A percentile compares a stretch with the other conserved stretches of the same genome.
These are phyloP conservation scores for Sisyra terminalis DNA, from an alignment of 2,888 invertebrate genomes.

Conservation along the genomic window DNA sequence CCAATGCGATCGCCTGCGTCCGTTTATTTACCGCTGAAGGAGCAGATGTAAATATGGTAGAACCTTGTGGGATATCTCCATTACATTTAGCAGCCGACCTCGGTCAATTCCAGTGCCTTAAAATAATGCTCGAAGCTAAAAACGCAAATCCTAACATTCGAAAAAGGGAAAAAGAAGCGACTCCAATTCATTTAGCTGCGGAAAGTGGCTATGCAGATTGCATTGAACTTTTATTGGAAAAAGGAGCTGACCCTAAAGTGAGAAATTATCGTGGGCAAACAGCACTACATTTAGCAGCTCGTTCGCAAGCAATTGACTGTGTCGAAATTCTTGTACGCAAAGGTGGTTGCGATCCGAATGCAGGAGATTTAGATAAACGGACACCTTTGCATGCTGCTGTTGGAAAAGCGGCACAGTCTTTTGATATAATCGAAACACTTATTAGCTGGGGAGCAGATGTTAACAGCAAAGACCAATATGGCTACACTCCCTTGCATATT, in stretches of 20 bases:
- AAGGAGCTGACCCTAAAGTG: slow-evolving; percentile 57
- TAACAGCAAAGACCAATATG: slow-evolving; percentile 70
- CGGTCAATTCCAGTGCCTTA: slow-evolving; percentile 57
- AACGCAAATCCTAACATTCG: slow-evolving; percentile 52
- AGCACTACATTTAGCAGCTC: slow-evolving; percentile 69
- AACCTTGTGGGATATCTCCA: slow-evolving; percentile 60
- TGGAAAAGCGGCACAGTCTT: slow-evolving; percentile 65
- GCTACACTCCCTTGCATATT: slow-evolving; percentile 70
- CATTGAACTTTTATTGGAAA: slow-evolving; percentile 52
- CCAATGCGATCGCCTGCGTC: slow-evolving; percentile 68
- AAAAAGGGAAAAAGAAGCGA: slow-evolving; percentile 58
- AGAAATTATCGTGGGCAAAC: slow-evolving; percentile 69
- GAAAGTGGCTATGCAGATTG: slow-evolving; percentile 76
- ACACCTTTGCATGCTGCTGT: slow-evolving; percentile 73
- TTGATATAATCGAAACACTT: slow-evolving; percentile 62
- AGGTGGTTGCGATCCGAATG: slow-evolving; percentile 61
- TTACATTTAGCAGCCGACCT: slow-evolving; percentile 69
- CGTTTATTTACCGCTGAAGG: slow-evolving; percentile 58
- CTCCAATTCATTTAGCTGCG: slow-evolving; percentile 71
- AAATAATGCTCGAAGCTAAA: slow-evolving; percentile 56
- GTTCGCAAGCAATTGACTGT: slow-evolving; percentile 64
- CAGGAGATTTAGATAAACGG: slow-evolving; percentile 63
- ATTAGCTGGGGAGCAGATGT: slow-evolving; percentile 69
- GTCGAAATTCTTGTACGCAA: slow-evolving; percentile 60
- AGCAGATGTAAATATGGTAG: slow-evolving; percentile 57